These are phyloP conservation scores for Calonectris borealis DNA, from an alignment of 2,113 vertebrate species.

Conservation along the genomic window DNA sequence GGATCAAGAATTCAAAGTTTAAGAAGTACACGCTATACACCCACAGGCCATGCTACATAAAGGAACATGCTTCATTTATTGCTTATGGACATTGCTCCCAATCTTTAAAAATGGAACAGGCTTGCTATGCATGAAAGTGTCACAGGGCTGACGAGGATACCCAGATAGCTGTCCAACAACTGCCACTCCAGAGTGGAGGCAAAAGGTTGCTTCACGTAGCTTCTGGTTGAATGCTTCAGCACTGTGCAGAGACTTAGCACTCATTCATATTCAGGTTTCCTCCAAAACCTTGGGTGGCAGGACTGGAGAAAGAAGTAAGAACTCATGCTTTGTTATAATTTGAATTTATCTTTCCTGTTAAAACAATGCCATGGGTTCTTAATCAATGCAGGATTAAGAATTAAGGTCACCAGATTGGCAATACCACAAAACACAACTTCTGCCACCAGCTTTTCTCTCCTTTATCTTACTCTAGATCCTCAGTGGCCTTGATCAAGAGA, in stretches of 20 bases:
- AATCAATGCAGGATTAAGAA: not conserved
- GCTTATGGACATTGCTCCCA: not conserved
- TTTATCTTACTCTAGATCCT: not conserved
- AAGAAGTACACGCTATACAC: not conserved
- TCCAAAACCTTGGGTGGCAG: not conserved
- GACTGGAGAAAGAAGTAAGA: not conserved
- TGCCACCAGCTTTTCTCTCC: not conserved
- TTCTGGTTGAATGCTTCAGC: not conserved
- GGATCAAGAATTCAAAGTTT: not conserved
- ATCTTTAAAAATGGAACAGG: not conserved
- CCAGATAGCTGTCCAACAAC: not conserved
- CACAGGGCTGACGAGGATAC: not conserved
- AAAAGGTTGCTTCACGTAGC: fast-evolving
- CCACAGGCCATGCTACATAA: not conserved
- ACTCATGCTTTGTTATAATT: not conserved
- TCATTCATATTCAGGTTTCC: not conserved
- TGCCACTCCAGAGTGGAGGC: not conserved
- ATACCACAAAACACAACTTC: not conserved
- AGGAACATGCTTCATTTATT: not conserved
- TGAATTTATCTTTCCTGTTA: not conserved
- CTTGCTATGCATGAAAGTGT: not conserved
- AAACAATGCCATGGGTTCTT: not conserved
- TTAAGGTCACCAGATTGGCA: not conserved
- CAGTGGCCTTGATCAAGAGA: not conserved
- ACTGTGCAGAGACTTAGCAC: not conserved